Evolutionary conservation across 2,113 vertebrate genomes (phyloP).

Genomic region (Macheiramphus alcinus): DNA sequence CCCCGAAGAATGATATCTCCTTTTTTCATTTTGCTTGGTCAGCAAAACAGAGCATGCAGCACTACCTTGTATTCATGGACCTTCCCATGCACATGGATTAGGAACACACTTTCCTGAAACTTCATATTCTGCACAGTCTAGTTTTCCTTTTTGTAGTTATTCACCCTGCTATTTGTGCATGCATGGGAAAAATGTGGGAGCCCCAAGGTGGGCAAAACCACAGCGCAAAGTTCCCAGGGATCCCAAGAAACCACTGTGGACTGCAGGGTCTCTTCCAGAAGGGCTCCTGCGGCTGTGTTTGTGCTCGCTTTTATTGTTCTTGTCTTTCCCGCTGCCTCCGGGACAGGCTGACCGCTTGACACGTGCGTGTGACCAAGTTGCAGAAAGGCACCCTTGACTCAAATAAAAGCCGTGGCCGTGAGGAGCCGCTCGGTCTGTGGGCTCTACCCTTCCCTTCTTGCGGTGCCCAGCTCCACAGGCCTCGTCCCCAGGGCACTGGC

Average conservation of each 20-base stretch:
- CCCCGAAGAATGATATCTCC: fast-evolving
- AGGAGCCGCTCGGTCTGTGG: neutral
- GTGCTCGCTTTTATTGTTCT: neutral
- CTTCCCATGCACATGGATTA: neutral
- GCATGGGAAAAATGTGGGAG: neutral
- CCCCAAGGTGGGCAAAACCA: neutral
- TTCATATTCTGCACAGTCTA: neutral
- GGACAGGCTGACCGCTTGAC: neutral
- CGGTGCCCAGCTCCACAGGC: neutral
- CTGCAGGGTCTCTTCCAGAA: neutral
- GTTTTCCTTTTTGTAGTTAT: neutral
- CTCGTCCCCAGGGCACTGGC: fast-evolving
- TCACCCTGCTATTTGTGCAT: neutral
- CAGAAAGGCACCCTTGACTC: neutral
- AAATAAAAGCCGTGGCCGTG: fast-evolving
- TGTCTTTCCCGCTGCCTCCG: neutral
- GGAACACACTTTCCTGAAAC: neutral
- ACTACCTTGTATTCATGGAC: neutral
- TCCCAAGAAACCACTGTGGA: neutral
- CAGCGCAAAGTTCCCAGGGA: neutral
- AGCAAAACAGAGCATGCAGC: neutral
- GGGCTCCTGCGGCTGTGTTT: neutral
- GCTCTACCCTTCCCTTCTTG: neutral
- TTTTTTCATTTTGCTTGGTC: neutral
- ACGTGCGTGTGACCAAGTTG: neutral